phyloP scores from a whole-genome alignment of 2,113 vertebrate genomes.

The Psilopogon haemacephalus region DNA sequence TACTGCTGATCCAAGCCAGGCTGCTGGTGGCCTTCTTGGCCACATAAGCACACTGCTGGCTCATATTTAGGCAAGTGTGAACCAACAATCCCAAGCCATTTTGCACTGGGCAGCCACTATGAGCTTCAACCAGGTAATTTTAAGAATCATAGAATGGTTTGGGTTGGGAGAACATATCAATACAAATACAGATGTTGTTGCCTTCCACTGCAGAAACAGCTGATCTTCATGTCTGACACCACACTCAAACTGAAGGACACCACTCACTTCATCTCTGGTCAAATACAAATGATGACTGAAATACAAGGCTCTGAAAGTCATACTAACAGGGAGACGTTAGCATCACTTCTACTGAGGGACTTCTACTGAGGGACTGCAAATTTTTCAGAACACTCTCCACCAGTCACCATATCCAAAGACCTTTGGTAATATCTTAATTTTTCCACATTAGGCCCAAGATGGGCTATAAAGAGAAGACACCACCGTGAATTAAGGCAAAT shows the following conservation, averaged over 20 bases:
- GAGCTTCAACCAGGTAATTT: fast-evolving
- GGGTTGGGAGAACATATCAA: not conserved
- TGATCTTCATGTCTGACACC: not conserved
- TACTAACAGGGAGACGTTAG: fast-evolving
- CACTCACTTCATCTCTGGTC: not conserved
- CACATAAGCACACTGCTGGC: not conserved
- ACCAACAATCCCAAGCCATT: too few species aligned
- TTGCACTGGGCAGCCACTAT: not conserved
- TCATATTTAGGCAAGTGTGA: not conserved
- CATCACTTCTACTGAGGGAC: not conserved
- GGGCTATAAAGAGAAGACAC: not conserved
- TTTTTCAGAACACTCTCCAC: not conserved
- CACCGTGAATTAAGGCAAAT: not conserved
- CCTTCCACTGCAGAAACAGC: not conserved
- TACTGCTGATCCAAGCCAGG: not conserved
- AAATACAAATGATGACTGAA: too few species aligned
- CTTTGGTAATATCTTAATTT: not conserved
- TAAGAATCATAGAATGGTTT: too few species aligned
- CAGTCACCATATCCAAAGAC: not conserved
- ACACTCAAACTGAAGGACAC: not conserved
- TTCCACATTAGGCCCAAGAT: not conserved
- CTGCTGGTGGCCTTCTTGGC: not conserved
- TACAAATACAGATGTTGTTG: fast-evolving
- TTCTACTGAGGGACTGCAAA: fast-evolving
- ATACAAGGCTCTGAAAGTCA: too few species aligned